A percentile compares a stretch with the other conserved stretches of the same genome.
These are phyloP conservation scores for Lasiommata megera DNA, from an alignment of 2,888 invertebrate genomes.

Conservation along the genomic window DNA sequence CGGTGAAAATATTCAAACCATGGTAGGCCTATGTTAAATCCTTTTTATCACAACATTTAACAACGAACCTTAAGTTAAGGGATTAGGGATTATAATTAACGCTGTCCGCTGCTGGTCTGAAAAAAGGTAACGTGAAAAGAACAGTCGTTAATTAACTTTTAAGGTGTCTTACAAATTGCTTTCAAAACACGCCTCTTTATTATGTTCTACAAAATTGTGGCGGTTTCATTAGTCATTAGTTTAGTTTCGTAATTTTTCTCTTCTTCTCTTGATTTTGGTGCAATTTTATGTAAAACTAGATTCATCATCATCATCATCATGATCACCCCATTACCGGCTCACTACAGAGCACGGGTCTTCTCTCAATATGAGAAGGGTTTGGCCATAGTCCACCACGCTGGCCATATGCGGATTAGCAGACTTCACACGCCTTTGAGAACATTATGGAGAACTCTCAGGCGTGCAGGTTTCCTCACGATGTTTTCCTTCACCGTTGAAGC, in stretches of 20 bases:
- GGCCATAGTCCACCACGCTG: no score
- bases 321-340: no score
- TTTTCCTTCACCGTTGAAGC: no score
- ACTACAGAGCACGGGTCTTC: no score
- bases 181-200: neutral
- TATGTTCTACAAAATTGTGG: neutral
- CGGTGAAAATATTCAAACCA: neutral
- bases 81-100: neutral
- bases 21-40: neutral
- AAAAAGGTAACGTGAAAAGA: constrained; percentile 10
- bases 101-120: neutral
- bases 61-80: neutral
- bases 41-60: neutral
- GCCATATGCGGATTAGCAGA: no score
- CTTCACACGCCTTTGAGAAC: no score
- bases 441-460: no score
- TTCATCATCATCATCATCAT: no score
- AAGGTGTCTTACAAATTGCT: neutral
- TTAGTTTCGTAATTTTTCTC: neutral
- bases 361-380: no score
- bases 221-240: neutral
- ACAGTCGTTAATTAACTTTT: neutral
- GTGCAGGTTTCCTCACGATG: no score
- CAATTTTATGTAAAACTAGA: no score
- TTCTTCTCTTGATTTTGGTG: no score